These are phyloP conservation scores for Tigriopus japonicus DNA, from an alignment of 1,140 invertebrate species.

Conservation along the genomic window DNA sequence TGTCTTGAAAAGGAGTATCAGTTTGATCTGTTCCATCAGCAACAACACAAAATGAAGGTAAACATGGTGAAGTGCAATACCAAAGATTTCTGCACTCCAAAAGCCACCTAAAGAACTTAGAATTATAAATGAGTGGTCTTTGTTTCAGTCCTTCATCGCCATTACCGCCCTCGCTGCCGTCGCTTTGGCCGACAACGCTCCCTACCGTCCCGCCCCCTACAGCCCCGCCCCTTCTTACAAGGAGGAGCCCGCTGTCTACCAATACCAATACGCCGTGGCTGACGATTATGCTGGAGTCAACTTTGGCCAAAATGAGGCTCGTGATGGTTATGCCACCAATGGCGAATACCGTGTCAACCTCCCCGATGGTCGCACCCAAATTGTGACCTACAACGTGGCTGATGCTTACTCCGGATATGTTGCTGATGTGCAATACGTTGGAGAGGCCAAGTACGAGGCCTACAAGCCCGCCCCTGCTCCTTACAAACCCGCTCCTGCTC, in stretches of 20 bases:
- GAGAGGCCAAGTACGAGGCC: conserved; percentile 10
- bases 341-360: conserved; percentile 6
- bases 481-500: background rate
- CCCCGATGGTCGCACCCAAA: conserved; percentile 13
- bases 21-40: too few relatives aligned
- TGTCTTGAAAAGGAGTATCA: too few relatives aligned
- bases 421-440: conserved; percentile 8
- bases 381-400: conserved; percentile 7
- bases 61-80: too few relatives aligned
- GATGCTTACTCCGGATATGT: conserved; percentile 7
- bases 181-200: background rate
- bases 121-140: too few relatives aligned
- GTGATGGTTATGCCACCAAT: conserved; percentile 7
- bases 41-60: too few relatives aligned
- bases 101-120: too few relatives aligned
- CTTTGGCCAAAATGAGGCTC: background rate
- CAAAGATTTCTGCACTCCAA: too few relatives aligned
- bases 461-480: conserved; percentile 4
- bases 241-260: background rate
- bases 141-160: background rate
- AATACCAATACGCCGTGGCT: conserved; percentile 1
- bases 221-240: background rate
- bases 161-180: background rate
- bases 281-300: conserved; percentile 3
- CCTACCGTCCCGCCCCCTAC: background rate